A percentile compares a stretch with the other conserved stretches of the same genome.
Evolutionary conservation across 2,113 vertebrate genomes (phyloP).

Genomic region (Macaca fascicularis): T2T-MFA8v1.1 NC_088391.1:11398001-11398500

Average conservation of each 20-base stretch:
- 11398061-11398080: not conserved
- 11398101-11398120: not conserved
- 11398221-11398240: not conserved
- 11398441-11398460: not conserved
- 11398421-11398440: not conserved
- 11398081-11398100: not conserved
- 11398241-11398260: not conserved
- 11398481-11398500: not conserved
- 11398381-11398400: not conserved
- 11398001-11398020: not conserved
- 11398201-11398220: not conserved
- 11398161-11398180: not conserved
- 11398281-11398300: not conserved
- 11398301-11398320: not conserved
- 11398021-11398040: not conserved
- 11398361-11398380: not conserved
- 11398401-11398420: not conserved
- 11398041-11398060: not conserved
- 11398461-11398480: not conserved
- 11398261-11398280: not conserved
- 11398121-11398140: conserved; percentile 6
- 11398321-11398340: not conserved
- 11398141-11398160: not conserved
- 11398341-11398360: not conserved
- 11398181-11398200: not conserved